Percentiles rank a stretch among this genome's conserved stretches.
Evolutionary conservation across 2,888 invertebrate genomes (phyloP).

Genomic region (Machimus atricapillus): DNA sequence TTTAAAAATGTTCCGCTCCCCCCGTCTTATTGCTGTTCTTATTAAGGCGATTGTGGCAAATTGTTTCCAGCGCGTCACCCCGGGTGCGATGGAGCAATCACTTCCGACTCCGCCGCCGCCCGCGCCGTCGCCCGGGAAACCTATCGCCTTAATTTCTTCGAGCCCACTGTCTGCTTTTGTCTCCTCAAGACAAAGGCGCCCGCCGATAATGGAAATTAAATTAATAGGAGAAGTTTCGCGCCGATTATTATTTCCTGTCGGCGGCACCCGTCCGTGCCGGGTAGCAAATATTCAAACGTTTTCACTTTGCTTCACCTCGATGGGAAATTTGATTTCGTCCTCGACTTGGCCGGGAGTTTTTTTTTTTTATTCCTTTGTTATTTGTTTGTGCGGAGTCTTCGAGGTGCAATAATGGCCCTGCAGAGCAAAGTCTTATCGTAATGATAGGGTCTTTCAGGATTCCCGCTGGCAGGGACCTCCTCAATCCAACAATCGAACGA

Average conservation of each 20-base stretch:
- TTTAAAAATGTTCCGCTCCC: conserved; percentile 36
- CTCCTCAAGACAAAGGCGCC: background rate
- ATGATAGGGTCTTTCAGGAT: background rate
- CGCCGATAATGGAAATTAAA: conserved; percentile 29
- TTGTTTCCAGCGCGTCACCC: conserved; percentile 25
- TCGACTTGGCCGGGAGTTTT: background rate
- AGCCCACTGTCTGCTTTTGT: background rate
- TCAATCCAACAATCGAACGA: background rate
- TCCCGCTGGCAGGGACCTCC: background rate
- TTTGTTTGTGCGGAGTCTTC: background rate
- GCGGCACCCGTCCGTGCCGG: background rate
- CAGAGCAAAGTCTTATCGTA: background rate
- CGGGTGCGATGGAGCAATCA: conserved; percentile 16
- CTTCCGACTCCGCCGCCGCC: background rate
- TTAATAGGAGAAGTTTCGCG: conserved; percentile 30
- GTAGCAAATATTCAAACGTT: background rate
- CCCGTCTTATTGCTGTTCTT: conserved; percentile 45
- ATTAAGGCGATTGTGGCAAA: conserved; percentile 43
- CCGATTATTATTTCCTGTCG: background rate
- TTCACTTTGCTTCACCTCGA: background rate
- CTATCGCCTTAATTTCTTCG: background rate
- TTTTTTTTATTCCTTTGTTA: background rate
- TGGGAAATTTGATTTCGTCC: background rate
- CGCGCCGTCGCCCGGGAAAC: background rate
- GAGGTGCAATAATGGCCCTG: background rate